These are phyloP conservation scores for Wasmannia auropunctata DNA, from an alignment of 1,140 invertebrate genomes.

Conservation along the genomic window DNA sequence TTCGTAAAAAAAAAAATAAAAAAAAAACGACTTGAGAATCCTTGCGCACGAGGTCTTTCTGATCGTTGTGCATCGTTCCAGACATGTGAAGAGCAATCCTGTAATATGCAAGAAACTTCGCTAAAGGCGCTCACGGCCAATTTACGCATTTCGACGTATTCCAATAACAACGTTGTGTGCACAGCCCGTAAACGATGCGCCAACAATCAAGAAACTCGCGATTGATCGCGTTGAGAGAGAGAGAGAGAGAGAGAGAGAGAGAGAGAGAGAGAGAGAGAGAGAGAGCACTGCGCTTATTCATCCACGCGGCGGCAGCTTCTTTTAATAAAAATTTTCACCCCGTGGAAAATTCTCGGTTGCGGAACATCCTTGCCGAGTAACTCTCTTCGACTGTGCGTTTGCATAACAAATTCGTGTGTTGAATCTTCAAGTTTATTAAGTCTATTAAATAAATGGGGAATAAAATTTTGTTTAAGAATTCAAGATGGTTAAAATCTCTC, in stretches of 20 bases:
- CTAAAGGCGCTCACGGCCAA: background rate
- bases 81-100: background rate
- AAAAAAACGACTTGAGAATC: background rate
- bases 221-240: background rate
- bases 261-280: too few relatives aligned
- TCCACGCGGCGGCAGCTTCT: background rate
- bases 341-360: background rate
- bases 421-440: background rate
- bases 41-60: background rate
- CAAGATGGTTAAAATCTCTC: background rate
- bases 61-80: background rate
- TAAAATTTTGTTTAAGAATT: background rate
- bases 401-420: background rate
- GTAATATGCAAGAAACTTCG: background rate
- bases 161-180: background rate
- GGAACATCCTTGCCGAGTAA: background rate
- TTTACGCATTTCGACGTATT: background rate
- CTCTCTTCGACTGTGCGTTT: background rate
- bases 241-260: too few relatives aligned
- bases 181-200: background rate
- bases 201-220: background rate
- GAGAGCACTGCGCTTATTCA: background rate
- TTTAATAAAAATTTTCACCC: constrained; percentile 1
- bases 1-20: background rate
- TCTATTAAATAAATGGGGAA: background rate